phyloP scores from a whole-genome alignment of 2,888 invertebrate species.

The Hipparchia sbordonii region DNA sequence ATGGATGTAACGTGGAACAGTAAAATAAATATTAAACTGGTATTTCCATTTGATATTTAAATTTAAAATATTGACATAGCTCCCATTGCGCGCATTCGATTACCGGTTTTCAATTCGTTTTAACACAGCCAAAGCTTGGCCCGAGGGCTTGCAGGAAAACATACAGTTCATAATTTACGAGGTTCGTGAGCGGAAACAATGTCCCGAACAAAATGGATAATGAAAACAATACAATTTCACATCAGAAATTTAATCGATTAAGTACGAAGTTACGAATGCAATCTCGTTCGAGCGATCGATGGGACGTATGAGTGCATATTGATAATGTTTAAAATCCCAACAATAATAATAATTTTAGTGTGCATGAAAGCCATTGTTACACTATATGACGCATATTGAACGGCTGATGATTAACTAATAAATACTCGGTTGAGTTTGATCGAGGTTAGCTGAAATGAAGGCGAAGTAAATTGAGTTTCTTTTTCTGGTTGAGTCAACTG shows the following conservation, averaged over 20 bases:
- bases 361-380: background rate
- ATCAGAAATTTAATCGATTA: constrained; percentile 71
- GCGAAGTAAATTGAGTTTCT: background rate
- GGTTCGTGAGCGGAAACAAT: constrained; percentile 74
- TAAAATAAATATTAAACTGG: constrained; percentile 67
- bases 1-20: constrained; percentile 59
- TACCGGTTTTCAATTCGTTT: constrained; percentile 81
- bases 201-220: constrained; percentile 73
- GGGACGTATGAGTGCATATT: constrained; percentile 30
- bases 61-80: constrained; percentile 80
- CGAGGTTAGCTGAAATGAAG: background rate
- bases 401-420: background rate
- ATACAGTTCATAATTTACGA: constrained; percentile 78
- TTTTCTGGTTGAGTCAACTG: too few species aligned
- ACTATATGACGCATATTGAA: background rate
- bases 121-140: constrained; percentile 69
- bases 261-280: constrained; percentile 62
- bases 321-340: constrained; percentile 14
- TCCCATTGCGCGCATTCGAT: constrained; percentile 78
- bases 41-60: constrained; percentile 73
- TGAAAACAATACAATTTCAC: constrained; percentile 73
- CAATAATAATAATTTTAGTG: background rate
- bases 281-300: constrained; percentile 53
- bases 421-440: background rate
- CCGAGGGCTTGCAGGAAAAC: constrained; percentile 70